Base-by-base conservation (phyloP, 2,888 invertebrate species). In the Rhaphigaster nebulosa region DNA sequence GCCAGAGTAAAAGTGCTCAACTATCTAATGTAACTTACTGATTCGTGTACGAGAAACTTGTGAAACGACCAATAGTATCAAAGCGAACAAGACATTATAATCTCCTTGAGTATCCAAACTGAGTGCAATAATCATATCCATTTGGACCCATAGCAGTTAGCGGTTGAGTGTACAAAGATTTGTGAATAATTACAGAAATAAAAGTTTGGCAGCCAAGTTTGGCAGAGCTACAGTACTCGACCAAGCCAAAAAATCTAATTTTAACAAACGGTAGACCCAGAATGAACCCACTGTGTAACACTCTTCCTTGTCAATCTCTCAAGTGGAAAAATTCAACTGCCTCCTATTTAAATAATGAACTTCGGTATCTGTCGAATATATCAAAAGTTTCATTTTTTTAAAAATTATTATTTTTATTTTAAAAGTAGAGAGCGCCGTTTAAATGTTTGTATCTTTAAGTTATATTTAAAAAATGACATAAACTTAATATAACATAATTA, bases 211-310 rank as follows among this genome's bases (percentile, higher is more conserved):
- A 84, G 15, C 45, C 45, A 3, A n/a, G 18, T 45, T 84, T 84
- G 84, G 84, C 84, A 84, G 45, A 18, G 15, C 12, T 6, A 84
- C 84, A 84, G 45, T 45, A 50, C 84, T 45, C 41, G 13, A n/a
- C 45, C 45, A 84, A 26, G 84, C 84, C 84, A 84, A 84, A 84
- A 84, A 84, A 84, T 84, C 84, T 84, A 84, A 84, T 84, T 84
- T 84, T 84, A 84, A 41, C 84, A 50, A 50, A 84, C 45, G 26
- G 84, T 45, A 45, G 45, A 84, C 84, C 45, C 45, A 45, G 84
- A 84, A 84, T 84, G 84, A 84, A 84, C 41, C 80, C 80, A 26
- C 84, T 50, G n/a, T 84, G 84, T 84, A 84, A 84, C 84, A 84
- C 84, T 84, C 45, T 84, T n/a, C 6, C 45, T 84, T 84, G 84